Percentiles rank a stretch among this genome's conserved stretches.
phyloP scores from a whole-genome alignment of 2,797 vertebrate species.

The Anisognathus igniventris region DNA sequence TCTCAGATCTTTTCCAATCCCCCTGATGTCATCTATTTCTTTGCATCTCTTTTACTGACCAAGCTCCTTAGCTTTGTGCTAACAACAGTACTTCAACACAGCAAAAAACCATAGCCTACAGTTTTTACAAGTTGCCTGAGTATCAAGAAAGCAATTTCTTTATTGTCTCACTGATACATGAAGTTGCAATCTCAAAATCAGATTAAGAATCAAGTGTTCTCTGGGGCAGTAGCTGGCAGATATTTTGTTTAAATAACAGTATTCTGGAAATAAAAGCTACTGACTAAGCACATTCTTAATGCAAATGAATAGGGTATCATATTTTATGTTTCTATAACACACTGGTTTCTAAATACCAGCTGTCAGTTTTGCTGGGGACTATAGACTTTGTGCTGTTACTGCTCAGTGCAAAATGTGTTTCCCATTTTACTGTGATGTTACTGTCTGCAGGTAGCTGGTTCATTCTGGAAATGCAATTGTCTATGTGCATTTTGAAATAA shows the following conservation, averaged over 20 bases:
- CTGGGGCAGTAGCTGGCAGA: not conserved
- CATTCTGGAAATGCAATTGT: not conserved
- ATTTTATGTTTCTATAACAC: not conserved
- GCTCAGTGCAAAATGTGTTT: not conserved
- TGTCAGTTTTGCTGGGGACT: not conserved
- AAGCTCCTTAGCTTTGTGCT: not conserved
- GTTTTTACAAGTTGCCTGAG: not conserved
- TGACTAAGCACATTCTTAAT: not conserved
- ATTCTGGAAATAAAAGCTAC: not conserved
- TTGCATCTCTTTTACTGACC: not conserved
- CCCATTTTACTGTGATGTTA: not conserved
- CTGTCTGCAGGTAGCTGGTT: not conserved
- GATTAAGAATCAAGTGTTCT: not conserved
- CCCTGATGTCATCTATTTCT: not conserved
- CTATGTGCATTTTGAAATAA: not conserved
- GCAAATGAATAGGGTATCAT: not conserved
- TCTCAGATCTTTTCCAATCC: not conserved
- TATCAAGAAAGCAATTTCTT: not conserved
- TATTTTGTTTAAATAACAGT: not conserved
- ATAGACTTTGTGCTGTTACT: not conserved
- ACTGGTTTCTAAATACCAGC: not conserved
- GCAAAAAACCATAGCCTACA: fast-evolving
- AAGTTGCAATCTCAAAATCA: not conserved
- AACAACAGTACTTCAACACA: not conserved
- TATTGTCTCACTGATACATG: not conserved